Percentiles rank a stretch among this genome's conserved stretches.
Evolutionary conservation across 2,797 vertebrate genomes (phyloP).

Genomic region (Centroberyx gerrardi): DNA sequence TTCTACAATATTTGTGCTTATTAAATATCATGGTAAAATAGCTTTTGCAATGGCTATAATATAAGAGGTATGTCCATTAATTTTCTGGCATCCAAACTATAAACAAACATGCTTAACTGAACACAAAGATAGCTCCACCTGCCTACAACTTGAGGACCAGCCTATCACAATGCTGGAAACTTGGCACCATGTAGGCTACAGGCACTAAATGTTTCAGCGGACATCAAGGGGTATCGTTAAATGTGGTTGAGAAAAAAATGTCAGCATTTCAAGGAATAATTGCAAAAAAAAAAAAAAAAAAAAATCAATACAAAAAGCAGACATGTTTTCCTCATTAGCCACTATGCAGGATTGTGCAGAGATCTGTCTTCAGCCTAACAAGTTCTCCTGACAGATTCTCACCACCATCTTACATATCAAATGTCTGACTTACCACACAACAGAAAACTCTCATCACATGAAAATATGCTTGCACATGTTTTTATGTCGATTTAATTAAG

Average conservation of each 20-base stretch:
- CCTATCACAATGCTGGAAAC: slow-evolving; percentile 44
- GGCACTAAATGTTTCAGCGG: slow-evolving; percentile 37
- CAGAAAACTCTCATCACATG: too few species aligned
- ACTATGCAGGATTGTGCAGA: background rate
- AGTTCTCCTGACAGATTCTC: background rate
- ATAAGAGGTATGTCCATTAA: background rate
- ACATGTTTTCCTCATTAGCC: background rate
- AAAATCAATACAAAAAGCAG: slow-evolving; percentile 15
- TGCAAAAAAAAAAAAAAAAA: background rate
- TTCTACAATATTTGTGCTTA: background rate
- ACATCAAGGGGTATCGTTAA: slow-evolving; percentile 22
- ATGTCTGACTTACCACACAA: background rate
- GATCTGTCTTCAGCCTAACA: background rate
- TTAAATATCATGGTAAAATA: background rate
- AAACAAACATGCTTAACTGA: background rate
- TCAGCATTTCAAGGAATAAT: slow-evolving; percentile 11
- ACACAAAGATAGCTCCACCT: slow-evolving; percentile 38
- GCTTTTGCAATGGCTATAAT: background rate
- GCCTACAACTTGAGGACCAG: slow-evolving; percentile 21
- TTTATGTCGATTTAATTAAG: too few species aligned
- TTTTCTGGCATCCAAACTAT: background rate
- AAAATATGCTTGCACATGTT: too few species aligned
- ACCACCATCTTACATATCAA: background rate
- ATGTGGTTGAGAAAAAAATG: slow-evolving; percentile 22
- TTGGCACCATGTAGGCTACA: slow-evolving; percentile 8